phyloP scores from a whole-genome alignment of 2,113 vertebrate species.

The Thomomys bottae region DNA sequence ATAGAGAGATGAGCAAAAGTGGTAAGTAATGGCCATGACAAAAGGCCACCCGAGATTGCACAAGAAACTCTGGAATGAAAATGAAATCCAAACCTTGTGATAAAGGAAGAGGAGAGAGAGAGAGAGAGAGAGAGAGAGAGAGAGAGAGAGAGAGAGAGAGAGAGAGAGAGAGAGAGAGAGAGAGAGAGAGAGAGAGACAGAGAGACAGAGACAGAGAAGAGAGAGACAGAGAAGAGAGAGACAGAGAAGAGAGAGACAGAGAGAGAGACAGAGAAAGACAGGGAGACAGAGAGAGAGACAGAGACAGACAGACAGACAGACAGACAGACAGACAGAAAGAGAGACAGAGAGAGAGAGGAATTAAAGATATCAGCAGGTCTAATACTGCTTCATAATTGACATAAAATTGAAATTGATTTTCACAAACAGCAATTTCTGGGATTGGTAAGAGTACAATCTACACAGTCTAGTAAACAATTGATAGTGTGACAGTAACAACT shows the following conservation, averaged over 20 bases:
- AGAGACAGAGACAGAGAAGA: no score
- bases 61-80: slow-evolving; percentile 42
- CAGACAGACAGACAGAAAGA: no score
- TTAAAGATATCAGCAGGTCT: slow-evolving; percentile 42
- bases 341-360: not conserved
- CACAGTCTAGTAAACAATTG: slow-evolving; percentile 18
- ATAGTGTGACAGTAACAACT: not conserved
- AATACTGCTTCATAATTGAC: not conserved
- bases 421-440: not conserved
- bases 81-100: slow-evolving; percentile 65
- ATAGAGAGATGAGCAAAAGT: slow-evolving; percentile 75
- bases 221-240: no score
- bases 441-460: slow-evolving; percentile 20
- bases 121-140: no score
- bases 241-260: no score
- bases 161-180: no score
- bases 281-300: no score
- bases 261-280: no score
- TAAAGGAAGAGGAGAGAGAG: not conserved
- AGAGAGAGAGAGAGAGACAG: no score
- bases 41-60: slow-evolving; percentile 70
- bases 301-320: no score
- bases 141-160: no score
- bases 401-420: slow-evolving; percentile 52
- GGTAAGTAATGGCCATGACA: slow-evolving; percentile 70